These are phyloP conservation scores for Rotaria magnacalcarata DNA, from an alignment of 2,888 invertebrate species.

Conservation along the genomic window DNA sequence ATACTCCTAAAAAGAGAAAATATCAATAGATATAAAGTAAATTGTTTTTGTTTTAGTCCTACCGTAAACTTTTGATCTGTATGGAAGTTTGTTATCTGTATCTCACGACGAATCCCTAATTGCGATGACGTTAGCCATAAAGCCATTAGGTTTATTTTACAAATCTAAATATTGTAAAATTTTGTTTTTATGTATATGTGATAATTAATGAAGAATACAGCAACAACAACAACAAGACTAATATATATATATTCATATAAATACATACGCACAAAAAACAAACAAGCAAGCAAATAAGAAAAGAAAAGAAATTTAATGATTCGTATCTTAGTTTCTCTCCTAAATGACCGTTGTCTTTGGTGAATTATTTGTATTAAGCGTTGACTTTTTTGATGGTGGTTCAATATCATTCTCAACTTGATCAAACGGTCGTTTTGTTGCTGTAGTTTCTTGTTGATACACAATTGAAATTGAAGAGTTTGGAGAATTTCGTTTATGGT, in stretches of 20 bases:
- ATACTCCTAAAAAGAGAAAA: conserved; percentile 54
- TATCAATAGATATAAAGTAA: not conserved
- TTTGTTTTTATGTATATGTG: not conserved
- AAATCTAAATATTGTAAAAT: not conserved
- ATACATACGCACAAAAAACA: not conserved
- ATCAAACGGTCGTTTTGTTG: not conserved
- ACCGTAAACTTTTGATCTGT: conserved; percentile 30
- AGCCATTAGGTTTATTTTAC: not conserved
- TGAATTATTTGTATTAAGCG: not conserved
- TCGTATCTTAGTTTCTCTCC: not conserved
- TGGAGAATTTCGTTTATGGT: not conserved
- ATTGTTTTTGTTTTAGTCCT: not conserved
- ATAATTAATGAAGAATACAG: conserved; percentile 9
- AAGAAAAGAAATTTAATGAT: not conserved
- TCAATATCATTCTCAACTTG: not conserved
- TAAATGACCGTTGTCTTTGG: not conserved
- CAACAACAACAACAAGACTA: conserved; percentile 11
- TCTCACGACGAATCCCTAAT: conserved; percentile 5
- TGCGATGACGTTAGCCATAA: not conserved
- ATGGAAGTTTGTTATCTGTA: not conserved
- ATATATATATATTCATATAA: not conserved
- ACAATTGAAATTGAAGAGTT: not conserved
- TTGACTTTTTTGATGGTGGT: not conserved
- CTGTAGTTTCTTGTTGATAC: not conserved
- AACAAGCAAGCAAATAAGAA: not conserved